phyloP scores from a whole-genome alignment of 92 coral and sea anemone genomes.

The Parazoanthus atlanticus region DNA sequence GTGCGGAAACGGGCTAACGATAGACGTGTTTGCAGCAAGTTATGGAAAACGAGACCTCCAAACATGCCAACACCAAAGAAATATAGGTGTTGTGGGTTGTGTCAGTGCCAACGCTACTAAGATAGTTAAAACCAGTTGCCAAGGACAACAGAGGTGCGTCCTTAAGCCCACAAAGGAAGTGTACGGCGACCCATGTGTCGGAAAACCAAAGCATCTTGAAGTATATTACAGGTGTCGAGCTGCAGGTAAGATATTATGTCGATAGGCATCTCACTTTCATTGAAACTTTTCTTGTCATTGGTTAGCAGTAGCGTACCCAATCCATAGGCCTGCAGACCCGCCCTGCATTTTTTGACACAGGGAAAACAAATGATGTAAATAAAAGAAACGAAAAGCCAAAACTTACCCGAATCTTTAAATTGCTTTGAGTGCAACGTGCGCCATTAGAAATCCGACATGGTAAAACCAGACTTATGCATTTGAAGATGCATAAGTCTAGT shows the following conservation, averaged over 20 bases:
- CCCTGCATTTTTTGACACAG: no score
- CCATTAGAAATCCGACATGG: no score
- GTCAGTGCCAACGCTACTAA: not conserved
- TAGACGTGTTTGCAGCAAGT: not conserved
- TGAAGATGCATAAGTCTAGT: no score
- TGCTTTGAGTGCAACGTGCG: no score
- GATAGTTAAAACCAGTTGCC: constrained; percentile 1
- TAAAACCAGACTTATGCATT: no score
- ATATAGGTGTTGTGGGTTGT: not conserved
- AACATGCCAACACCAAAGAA: not conserved
- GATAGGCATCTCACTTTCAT: no score
- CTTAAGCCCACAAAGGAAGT: not conserved
- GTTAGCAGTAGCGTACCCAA: no score
- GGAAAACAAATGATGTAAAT: no score
- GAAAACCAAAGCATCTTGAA: not conserved
- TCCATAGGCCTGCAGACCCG: no score
- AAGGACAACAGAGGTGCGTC: not conserved
- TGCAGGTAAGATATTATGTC: not conserved
- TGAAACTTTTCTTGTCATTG: no score
- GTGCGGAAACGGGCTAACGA: not conserved
- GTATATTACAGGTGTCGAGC: not conserved
- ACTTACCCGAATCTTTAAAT: no score
- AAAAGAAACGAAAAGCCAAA: no score
- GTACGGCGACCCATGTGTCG: not conserved
- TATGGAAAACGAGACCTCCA: not conserved